Conservation (phyloP, 2,888 invertebrate genomes). For the Lepidochrysops patricia region DNA sequence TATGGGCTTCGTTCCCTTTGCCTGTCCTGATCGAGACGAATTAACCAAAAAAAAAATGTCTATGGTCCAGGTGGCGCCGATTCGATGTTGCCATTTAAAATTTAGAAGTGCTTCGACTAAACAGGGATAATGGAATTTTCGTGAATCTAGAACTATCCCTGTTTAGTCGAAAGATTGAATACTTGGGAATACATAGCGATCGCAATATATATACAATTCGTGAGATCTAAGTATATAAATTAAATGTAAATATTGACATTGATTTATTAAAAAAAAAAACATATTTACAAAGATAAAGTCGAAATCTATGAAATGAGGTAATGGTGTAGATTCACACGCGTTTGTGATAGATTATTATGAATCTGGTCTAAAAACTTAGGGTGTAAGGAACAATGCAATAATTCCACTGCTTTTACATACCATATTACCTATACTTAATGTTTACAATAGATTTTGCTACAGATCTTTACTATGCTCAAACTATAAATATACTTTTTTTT, state of each 20-base stretch:
- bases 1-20: too few species aligned
- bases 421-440: constrained; percentile 4
- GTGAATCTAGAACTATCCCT: not conserved
- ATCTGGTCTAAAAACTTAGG: constrained; percentile 5
- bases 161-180: not conserved
- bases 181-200: not conserved
- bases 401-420: constrained; percentile 13
- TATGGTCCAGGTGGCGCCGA: not conserved
- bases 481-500: not conserved
- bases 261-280: not conserved
- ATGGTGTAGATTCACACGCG: not conserved
- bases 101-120: not conserved
- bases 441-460: constrained; percentile 8
- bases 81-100: constrained; percentile 4
- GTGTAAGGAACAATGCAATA: constrained; percentile 8
- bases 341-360: not conserved
- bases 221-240: not conserved
- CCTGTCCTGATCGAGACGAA: too few species aligned
- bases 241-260: not conserved
- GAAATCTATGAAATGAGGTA: not conserved
- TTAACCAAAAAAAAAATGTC: too few species aligned
- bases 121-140: not conserved
- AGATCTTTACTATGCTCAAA: constrained; percentile 10
- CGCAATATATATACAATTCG: not conserved
- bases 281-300: not conserved